Conservation (phyloP, 2,888 invertebrate genomes). For the Dermolepida albohirtum region DNA sequence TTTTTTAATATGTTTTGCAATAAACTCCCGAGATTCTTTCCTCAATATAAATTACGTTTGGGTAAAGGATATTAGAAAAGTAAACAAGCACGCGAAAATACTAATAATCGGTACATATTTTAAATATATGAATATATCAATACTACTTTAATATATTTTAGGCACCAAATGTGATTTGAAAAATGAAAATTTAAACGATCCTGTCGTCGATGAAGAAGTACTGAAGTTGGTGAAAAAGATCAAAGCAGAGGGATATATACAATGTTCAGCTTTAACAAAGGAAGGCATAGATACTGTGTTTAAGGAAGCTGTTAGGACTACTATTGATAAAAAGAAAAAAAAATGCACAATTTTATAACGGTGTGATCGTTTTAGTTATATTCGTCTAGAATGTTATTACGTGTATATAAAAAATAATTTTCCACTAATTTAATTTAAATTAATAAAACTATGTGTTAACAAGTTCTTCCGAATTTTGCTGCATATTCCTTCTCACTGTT, state of each 20-base stretch:
- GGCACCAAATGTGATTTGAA: conserved; percentile 58
- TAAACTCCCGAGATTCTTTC: conserved; percentile 66
- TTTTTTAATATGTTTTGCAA: conserved; percentile 85
- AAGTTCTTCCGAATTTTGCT: too few relatives aligned
- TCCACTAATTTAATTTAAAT: too few relatives aligned
- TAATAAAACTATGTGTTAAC: too few relatives aligned
- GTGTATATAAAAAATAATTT: too few relatives aligned
- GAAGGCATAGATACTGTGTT: conserved; percentile 60
- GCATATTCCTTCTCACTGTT: too few relatives aligned
- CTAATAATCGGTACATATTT: conserved; percentile 31
- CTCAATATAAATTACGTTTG: conserved; percentile 39
- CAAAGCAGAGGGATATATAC: conserved; percentile 58
- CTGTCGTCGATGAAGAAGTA: conserved; percentile 77
- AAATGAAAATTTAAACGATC: conserved; percentile 54
- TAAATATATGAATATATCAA: background rate
- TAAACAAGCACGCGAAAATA: conserved; percentile 37
- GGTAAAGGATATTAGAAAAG: conserved; percentile 33
- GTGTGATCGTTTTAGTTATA: too few relatives aligned
- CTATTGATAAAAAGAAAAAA: conserved; percentile 60
- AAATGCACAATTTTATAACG: conserved; percentile 42
- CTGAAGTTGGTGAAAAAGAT: conserved; percentile 77
- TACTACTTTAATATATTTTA: conserved; percentile 10
- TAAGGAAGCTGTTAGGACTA: conserved; percentile 57
- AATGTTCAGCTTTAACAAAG: conserved; percentile 59
- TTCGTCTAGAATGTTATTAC: too few relatives aligned